Evolutionary conservation across 2,113 vertebrate species (phyloP).

Genomic region (Nothocercus julius): DNA sequence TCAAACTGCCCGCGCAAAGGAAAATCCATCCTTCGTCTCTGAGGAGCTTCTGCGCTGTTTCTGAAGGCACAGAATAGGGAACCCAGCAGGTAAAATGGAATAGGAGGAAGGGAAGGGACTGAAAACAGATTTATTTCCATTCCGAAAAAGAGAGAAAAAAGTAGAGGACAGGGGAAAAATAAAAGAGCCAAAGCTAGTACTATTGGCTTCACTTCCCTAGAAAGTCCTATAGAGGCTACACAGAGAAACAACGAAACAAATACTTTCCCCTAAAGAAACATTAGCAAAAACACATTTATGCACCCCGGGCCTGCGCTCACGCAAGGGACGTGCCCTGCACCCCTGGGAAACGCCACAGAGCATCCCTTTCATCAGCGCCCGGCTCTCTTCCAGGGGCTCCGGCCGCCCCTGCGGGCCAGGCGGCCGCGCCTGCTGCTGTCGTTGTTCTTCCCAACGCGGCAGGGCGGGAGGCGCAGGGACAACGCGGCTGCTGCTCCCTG

Average conservation of each 20-base stretch:
- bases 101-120: conserved; percentile 48
- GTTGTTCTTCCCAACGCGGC: background rate
- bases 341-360: background rate
- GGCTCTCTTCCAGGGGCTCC: background rate
- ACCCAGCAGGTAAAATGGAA: conserved; percentile 9
- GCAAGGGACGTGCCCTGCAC: rapidly evolving
- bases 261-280: conserved; percentile 57
- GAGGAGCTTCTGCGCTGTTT: background rate
- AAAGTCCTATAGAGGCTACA: conserved; percentile 42
- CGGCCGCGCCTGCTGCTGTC: background rate
- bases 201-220: conserved; percentile 35
- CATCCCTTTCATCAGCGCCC: background rate
- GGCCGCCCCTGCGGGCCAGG: no score
- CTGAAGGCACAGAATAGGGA: background rate
- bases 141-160: background rate
- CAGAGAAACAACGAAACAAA: conserved; percentile 53
- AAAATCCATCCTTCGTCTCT: background rate
- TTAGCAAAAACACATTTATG: conserved; percentile 33
- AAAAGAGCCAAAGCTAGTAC: background rate
- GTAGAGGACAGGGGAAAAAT: background rate
- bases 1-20: background rate
- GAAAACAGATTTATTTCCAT: conserved; percentile 26
- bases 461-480: background rate
- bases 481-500: background rate
- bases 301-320: background rate